These are phyloP conservation scores for Euwallacea fornicatus DNA, from an alignment of 1,140 invertebrate genomes.

Conservation along the genomic window DNA sequence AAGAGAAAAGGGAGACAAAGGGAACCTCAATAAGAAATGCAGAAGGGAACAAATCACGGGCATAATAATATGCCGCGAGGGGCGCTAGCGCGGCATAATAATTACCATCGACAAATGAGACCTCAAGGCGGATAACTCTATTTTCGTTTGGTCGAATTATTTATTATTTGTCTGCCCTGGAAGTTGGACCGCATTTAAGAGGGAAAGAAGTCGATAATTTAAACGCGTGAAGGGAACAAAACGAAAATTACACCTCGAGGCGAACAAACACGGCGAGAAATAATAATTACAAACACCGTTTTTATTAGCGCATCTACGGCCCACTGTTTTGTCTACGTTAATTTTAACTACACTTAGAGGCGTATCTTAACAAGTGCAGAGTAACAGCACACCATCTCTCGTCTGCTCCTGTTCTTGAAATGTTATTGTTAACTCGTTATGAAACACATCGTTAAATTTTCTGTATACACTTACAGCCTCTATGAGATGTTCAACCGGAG, in stretches of 20 bases:
- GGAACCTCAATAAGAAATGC: conserved; percentile 16
- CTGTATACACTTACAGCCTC: conserved; percentile 7
- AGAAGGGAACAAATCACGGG: conserved; percentile 17
- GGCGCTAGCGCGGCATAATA: neutral
- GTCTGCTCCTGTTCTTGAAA: conserved; percentile 11
- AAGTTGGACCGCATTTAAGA: no score
- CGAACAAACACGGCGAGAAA: neutral
- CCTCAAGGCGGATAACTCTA: neutral
- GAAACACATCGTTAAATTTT: conserved; percentile 14
- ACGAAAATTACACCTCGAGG: no score
- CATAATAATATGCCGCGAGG: conserved; percentile 7
- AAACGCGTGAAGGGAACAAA: no score
- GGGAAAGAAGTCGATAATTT: no score
- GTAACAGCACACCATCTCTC: conserved; percentile 14
- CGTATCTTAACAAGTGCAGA: conserved; percentile 13
- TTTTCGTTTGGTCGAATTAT: neutral
- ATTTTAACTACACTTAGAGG: conserved; percentile 21
- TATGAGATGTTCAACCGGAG: neutral
- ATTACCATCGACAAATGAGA: neutral
- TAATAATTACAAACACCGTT: neutral
- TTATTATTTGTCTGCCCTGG: neutral
- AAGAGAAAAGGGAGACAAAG: conserved; percentile 32
- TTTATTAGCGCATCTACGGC: conserved; percentile 3
- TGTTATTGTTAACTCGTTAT: conserved; percentile 20
- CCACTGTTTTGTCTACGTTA: conserved; percentile 22